Base-by-base conservation (phyloP, 2,888 invertebrate species). In the Leptopilina syphax region DNA sequence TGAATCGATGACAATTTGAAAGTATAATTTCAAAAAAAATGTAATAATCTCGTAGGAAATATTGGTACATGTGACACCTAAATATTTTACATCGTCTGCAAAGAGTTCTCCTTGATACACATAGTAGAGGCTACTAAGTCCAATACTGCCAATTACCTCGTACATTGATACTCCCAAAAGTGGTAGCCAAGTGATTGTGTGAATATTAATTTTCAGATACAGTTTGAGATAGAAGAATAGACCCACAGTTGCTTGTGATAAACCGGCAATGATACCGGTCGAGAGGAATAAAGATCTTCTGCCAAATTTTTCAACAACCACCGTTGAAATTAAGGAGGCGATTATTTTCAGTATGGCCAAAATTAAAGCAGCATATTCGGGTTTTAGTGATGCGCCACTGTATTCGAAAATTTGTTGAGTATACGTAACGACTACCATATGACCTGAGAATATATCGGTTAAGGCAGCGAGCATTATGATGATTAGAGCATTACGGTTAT, bases 61-160 rank as follows among this genome's bases (percentile, higher is more conserved):
- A 80, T 95, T 94, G 77, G 94, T 94, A 7, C 94, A 92, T 83
- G 95, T 94, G 41, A 95, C 94, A 0, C 95, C 95, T 81, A 94
- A 93, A 0, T 95, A 94, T 86, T 95, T 94, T 41, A 94, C 94
- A 85, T 94, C 93, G 3, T 94, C 92, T 65, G 95, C 94, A 89
- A 95, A 94, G 87, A 95, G 93, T 90, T 95, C 95, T 2, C 94
- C 94, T 65, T 94, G 93, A 77, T 95, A 93, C 60, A 94, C 94
- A 87, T 94, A 95, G 44, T 94, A 95, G 84, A 95, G 93, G 3
- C 94, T 94, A 1, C 95, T 94, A 88, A 94, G 92, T 27, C 95
- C 95, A 87, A 95, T 92, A 4, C 94, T 94, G 80, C 94, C 95
- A 60, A 94, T 94, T 85, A 94, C 93, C 91, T 94, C 94, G 92